Evolutionary conservation across 2,113 vertebrate species (phyloP), one percentile per base, ranked within the genome.

Genomic region (Argyrosomus japonicus): DNA sequence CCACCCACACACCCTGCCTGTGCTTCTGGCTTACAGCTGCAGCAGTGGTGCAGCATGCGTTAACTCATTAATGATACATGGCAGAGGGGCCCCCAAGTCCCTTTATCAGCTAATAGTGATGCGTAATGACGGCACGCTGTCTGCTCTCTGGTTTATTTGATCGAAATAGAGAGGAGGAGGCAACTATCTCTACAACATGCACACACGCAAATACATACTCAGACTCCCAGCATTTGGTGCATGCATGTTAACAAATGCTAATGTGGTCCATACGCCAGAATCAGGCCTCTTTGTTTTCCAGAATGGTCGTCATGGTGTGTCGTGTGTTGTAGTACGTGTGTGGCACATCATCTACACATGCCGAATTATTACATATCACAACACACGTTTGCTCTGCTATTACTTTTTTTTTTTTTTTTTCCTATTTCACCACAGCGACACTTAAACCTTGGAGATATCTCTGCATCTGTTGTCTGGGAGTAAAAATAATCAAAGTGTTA

Each of bases 1-100:
- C 77, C 80, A 27, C 75, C 75, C 84, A 77, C 83, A 77, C 81
- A 79, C 68, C 56, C 62, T 51, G 83, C 29, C 64, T 36, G 65
- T 51, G 70, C 87, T 85, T 64, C 90, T 81, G 83, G 88, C 76
- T 75, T 87, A 73, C 89, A 94, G 89, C 89, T 92, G 91, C 67
- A 87, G 70, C 84, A 68, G 72, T 70, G 79, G 81, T 47, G 23
- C 56, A 32, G 71, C 12, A 36, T 84, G 81, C 40, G 47, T 83
- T 81, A 72, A 81, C 64, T 88, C 81, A 90, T 86, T 91, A 89
- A 87, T 78, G 76, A 83, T 81, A 81, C 76, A 83, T 87, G 81
- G 81, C 89, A 92, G 70, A 63, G 75, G 64, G 54, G 77, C 72
- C 70, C 36, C 70, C 18, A 27, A 75, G 50, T 80, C 45, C 50